These are phyloP conservation scores for Callospermophilus lateralis DNA, from an alignment of 2,113 vertebrate genomes.

Conservation along the genomic window DNA sequence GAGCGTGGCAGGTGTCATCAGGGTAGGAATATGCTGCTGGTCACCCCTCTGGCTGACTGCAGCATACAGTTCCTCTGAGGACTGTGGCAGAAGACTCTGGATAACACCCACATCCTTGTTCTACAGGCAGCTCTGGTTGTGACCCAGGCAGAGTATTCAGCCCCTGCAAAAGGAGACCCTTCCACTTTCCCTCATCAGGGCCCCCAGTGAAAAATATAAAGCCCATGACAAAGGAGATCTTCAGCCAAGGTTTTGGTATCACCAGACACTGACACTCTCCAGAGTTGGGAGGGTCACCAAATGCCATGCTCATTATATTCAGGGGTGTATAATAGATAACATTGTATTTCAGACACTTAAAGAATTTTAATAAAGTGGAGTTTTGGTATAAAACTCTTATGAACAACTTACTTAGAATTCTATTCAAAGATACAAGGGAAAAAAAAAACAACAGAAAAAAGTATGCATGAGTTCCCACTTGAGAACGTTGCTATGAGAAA, in stretches of 20 bases:
- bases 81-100: background rate
- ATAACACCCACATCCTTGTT: background rate
- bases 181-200: fast-evolving
- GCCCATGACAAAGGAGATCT: background rate
- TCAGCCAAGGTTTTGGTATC: background rate
- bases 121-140: background rate
- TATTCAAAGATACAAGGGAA: background rate
- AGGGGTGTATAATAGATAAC: background rate
- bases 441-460: background rate
- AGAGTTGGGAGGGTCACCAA: background rate
- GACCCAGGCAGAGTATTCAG: background rate
- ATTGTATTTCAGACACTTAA: background rate
- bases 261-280: background rate
- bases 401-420: background rate
- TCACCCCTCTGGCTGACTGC: background rate
- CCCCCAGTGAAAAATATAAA: background rate
- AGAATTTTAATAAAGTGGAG: background rate
- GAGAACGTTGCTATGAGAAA: background rate
- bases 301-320: too few species aligned
- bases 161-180: background rate
- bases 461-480: background rate
- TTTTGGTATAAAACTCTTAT: background rate
- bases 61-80: background rate
- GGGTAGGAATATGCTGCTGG: background rate
- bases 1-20: constrained; percentile 43